Evolutionary conservation across 1,140 invertebrate species (phyloP).

Genomic region (Phocides pigmalion): DNA sequence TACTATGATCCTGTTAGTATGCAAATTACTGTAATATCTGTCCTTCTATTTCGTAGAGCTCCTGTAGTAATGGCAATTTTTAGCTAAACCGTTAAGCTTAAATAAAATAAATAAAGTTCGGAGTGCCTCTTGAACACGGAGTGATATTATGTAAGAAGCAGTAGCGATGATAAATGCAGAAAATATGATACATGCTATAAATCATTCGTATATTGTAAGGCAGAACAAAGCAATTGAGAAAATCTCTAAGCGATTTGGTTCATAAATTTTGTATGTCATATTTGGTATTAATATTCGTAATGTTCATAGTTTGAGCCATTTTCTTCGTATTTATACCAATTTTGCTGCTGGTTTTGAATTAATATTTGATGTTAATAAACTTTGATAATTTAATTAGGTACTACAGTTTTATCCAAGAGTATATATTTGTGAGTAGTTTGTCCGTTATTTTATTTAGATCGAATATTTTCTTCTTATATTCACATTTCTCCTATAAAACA

Average conservation of each 20-base stretch:
- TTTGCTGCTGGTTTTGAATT: constrained; percentile 12
- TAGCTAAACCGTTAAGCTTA: not conserved
- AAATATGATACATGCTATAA: constrained; percentile 30
- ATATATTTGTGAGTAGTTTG: constrained; percentile 5
- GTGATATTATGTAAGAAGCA: constrained; percentile 30
- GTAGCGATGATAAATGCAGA: constrained; percentile 32
- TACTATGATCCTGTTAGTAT: not conserved
- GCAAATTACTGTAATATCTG: not conserved
- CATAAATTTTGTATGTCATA: constrained; percentile 33
- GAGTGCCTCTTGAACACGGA: constrained; percentile 22
- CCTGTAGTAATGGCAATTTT: not conserved
- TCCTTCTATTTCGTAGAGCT: not conserved
- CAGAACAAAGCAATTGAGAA: constrained; percentile 36
- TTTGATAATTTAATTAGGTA: constrained; percentile 9
- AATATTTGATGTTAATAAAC: constrained; percentile 17
- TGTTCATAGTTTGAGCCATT: not conserved
- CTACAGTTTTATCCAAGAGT: not conserved
- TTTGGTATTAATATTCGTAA: constrained; percentile 14
- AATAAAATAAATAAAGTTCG: constrained; percentile 6
- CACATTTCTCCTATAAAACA: constrained; percentile 45
- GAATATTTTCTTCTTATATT: not conserved
- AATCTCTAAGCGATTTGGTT: constrained; percentile 35
- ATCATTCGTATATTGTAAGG: constrained; percentile 34
- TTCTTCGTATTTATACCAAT: constrained; percentile 1
- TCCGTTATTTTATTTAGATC: constrained; percentile 1